Conservation (phyloP, 1,140 invertebrate genomes). For the Hylaeus anthracinus region DNA sequence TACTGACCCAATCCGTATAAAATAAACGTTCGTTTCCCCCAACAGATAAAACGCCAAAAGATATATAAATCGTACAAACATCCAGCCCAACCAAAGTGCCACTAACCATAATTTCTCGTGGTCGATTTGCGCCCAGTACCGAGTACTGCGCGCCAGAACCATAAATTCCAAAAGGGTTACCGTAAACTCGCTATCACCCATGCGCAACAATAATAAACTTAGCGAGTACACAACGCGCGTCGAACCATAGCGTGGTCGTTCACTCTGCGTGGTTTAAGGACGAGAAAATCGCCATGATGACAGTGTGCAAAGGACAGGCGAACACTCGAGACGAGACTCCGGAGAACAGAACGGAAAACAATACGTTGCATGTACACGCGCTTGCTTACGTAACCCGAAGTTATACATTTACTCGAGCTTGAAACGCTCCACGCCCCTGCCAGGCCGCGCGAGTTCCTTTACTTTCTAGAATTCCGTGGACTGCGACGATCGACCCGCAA, state of each 20-base stretch:
- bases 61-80: no score
- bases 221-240: background rate
- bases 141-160: background rate
- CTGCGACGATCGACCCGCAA: conserved; percentile 34
- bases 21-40: no score
- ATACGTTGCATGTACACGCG: background rate
- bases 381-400: conserved; percentile 16
- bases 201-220: background rate
- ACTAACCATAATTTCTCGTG: no score
- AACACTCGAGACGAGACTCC: background rate
- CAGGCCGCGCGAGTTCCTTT: background rate
- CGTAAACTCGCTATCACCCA: background rate
- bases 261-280: background rate
- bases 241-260: background rate
- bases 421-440: conserved; percentile 21
- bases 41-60: no score
- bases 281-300: background rate
- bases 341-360: background rate
- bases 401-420: conserved; percentile 31
- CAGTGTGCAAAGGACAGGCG: background rate
- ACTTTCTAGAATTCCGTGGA: conserved; percentile 28
- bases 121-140: no score
- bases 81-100: no score
- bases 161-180: background rate
- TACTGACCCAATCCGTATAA: no score